phyloP scores from a whole-genome alignment of 2,113 vertebrate genomes.

The Coregonus clupeaformis region DNA sequence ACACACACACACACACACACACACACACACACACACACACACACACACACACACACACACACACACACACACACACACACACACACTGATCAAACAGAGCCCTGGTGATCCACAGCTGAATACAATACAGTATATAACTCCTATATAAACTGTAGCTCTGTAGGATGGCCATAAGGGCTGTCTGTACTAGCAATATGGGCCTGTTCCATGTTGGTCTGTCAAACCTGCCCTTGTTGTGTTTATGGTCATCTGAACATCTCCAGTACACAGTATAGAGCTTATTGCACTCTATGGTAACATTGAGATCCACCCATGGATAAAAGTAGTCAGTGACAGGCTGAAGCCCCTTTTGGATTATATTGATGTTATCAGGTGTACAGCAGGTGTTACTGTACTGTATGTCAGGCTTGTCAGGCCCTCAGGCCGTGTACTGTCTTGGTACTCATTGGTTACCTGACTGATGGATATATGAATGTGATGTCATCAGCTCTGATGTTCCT shows the following conservation, averaged over 20 bases:
- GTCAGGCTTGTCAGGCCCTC: too few species aligned
- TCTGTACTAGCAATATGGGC: too few species aligned
- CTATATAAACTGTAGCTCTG: too few species aligned
- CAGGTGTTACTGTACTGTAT: too few species aligned
- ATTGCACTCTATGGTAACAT: too few species aligned
- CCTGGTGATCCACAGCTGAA: background rate
- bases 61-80: slow-evolving; percentile 1
- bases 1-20: background rate
- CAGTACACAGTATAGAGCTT: background rate
- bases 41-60: slow-evolving; percentile 14
- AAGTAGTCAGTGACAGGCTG: slow-evolving; percentile 10
- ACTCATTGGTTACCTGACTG: too few species aligned
- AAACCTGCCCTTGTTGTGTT: slow-evolving; percentile 21
- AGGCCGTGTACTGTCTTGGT: too few species aligned
- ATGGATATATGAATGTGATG: background rate
- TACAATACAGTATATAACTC: background rate
- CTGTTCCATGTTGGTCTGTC: slow-evolving; percentile 12
- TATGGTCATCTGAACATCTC: background rate
- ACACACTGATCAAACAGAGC: background rate
- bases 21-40: background rate
- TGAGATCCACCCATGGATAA: background rate
- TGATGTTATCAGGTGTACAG: too few species aligned
- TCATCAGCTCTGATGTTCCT: slow-evolving; percentile 20
- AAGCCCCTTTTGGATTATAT: too few species aligned
- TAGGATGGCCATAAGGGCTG: too few species aligned